Conservation (phyloP, 2,113 vertebrate genomes). For the Chionodraco myersi region DNA sequence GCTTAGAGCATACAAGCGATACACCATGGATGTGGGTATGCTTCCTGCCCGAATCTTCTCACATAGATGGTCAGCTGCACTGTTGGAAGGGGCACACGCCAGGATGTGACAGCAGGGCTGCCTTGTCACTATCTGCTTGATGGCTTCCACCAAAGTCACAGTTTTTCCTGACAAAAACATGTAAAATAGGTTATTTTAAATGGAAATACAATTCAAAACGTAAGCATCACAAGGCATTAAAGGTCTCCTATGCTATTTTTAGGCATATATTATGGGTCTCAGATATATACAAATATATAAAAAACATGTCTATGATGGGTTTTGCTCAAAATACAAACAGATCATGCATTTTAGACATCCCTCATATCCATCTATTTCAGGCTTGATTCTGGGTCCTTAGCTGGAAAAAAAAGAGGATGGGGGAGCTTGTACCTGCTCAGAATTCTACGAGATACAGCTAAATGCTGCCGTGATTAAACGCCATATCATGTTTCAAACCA, state of each 20-base stretch:
- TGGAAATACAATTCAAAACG: not conserved
- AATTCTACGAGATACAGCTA: too few relatives aligned
- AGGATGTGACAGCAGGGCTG: conserved; percentile 79
- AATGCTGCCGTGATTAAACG: too few relatives aligned
- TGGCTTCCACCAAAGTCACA: conserved; percentile 89
- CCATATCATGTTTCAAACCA: too few relatives aligned
- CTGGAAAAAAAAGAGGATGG: too few relatives aligned
- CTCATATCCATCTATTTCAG: too few relatives aligned
- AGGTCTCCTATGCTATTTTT: not conserved
- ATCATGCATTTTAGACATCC: too few relatives aligned
- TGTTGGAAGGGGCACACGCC: conserved; percentile 91
- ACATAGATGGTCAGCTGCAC: conserved; percentile 88
- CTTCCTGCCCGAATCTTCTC: conserved; percentile 81
- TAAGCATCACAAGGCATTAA: not conserved
- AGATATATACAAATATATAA: too few relatives aligned
- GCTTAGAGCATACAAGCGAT: conserved; percentile 85
- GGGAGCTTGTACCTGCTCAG: too few relatives aligned
- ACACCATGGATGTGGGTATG: conserved; percentile 42
- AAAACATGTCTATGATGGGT: too few relatives aligned
- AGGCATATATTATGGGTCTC: too few relatives aligned
- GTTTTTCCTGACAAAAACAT: conserved; percentile 84
- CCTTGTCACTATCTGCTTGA: conserved; percentile 87
- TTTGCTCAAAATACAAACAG: too few relatives aligned
- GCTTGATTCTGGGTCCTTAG: too few relatives aligned
- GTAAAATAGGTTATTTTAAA: not conserved